Conservation (phyloP, 2,797 vertebrate genomes). For the Urosaurus nigricauda region DNA sequence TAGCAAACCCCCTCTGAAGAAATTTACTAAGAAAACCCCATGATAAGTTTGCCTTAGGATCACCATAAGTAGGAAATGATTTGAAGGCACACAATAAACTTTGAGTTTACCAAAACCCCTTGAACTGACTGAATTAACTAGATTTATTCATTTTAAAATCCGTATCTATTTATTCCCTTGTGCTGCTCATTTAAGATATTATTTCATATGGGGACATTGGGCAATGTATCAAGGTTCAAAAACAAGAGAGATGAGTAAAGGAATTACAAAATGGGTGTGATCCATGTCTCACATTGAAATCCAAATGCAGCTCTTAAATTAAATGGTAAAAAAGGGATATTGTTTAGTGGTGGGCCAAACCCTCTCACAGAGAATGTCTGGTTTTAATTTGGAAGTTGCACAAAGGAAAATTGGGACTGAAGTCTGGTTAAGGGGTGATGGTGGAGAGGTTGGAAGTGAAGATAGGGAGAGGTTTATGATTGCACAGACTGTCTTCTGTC, state of each 20-base stretch:
- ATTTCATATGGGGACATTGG: neutral
- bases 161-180: constrained; percentile 68
- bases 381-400: neutral
- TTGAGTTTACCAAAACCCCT: constrained; percentile 66
- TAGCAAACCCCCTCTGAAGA: no score
- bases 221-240: neutral
- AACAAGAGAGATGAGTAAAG: neutral
- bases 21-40: no score
- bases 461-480: neutral
- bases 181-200: constrained; percentile 67
- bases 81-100: neutral
- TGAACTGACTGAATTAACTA: constrained; percentile 71
- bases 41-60: no score
- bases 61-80: no score
- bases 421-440: no score
- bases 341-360: neutral
- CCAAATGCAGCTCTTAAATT: neutral
- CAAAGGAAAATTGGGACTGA: neutral
- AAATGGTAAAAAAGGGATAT: neutral
- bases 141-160: constrained; percentile 66
- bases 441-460: neutral
- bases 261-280: neutral
- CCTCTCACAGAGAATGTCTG: neutral
- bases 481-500: neutral
- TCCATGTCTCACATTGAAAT: neutral